Conservation (phyloP, 1,140 invertebrate species). For the Megalonaias nervosa region DNA sequence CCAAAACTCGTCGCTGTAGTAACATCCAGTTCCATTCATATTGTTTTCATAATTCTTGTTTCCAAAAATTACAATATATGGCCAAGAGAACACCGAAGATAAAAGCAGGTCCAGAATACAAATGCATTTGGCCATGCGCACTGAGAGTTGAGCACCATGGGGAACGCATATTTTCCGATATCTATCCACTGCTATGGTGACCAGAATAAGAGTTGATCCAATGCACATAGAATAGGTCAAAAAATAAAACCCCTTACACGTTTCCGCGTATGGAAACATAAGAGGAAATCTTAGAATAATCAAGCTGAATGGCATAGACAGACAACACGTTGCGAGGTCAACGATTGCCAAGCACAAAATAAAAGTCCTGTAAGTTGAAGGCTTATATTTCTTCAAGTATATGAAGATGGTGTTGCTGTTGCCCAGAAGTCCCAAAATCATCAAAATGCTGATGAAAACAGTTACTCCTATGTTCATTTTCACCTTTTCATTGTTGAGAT, state of each 20-base stretch:
- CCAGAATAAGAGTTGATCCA: conserved; percentile 21
- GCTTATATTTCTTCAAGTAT: conserved; percentile 32
- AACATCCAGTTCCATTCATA: too few relatives aligned
- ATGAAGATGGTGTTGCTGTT: conserved; percentile 34
- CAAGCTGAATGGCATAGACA: conserved; percentile 28
- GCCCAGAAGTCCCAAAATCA: conserved; percentile 25
- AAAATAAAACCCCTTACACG: conserved; percentile 23
- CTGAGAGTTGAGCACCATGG: conserved; percentile 10
- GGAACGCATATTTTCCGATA: conserved; percentile 23
- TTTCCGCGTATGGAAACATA: conserved; percentile 2
- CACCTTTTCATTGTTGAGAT: too few relatives aligned
- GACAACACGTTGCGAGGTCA: conserved; percentile 28
- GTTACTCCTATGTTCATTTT: conserved; percentile 2
- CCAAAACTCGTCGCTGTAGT: too few relatives aligned
- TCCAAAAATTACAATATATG: too few relatives aligned
- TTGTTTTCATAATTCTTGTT: too few relatives aligned
- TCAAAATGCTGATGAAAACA: conserved; percentile 17
- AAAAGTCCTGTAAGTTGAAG: conserved; percentile 32
- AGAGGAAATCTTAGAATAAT: conserved; percentile 22
- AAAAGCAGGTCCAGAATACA: neutral
- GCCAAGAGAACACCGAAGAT: too few relatives aligned
- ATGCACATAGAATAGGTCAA: conserved; percentile 24
- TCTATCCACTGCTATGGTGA: conserved; percentile 24
- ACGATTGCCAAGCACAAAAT: conserved; percentile 24
- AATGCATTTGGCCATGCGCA: conserved; percentile 17